These are phyloP conservation scores for Epinotia demarniana DNA, from an alignment of 2,888 invertebrate genomes.

Conservation along the genomic window DNA sequence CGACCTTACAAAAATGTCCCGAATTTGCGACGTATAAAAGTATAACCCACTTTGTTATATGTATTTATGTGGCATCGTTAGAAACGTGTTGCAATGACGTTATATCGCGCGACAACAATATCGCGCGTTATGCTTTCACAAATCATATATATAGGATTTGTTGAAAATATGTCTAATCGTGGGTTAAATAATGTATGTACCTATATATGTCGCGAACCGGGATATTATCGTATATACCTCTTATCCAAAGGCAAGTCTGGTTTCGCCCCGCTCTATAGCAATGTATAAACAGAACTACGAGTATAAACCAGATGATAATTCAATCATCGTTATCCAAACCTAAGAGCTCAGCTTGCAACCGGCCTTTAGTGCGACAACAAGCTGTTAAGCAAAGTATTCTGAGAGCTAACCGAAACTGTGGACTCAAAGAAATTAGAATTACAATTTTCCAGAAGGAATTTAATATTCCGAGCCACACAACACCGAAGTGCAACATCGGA, in stretches of 20 bases:
- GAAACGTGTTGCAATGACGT: neutral
- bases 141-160: too few species aligned
- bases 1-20: too few species aligned
- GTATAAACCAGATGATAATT: conserved; percentile 50
- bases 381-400: conserved; percentile 94
- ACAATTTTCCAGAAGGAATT: conserved; percentile 98
- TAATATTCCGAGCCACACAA: conserved; percentile 97
- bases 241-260: neutral
- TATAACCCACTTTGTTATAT: too few species aligned
- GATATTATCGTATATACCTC: too few species aligned
- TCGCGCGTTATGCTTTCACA: neutral
- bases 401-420: conserved; percentile 95
- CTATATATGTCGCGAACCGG: too few species aligned
- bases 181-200: neutral
- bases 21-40: too few species aligned
- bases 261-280: neutral
- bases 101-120: neutral
- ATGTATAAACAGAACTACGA: neutral
- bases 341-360: conserved; percentile 93
- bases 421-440: conserved; percentile 94
- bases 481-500: conserved; percentile 94
- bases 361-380: conserved; percentile 93
- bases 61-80: neutral
- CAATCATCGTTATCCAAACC: conserved; percentile 95
- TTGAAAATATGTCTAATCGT: neutral